Percentiles rank a stretch among this genome's conserved stretches.
phyloP scores from a whole-genome alignment of 2,888 invertebrate species.

The Monopis laevigella region DNA sequence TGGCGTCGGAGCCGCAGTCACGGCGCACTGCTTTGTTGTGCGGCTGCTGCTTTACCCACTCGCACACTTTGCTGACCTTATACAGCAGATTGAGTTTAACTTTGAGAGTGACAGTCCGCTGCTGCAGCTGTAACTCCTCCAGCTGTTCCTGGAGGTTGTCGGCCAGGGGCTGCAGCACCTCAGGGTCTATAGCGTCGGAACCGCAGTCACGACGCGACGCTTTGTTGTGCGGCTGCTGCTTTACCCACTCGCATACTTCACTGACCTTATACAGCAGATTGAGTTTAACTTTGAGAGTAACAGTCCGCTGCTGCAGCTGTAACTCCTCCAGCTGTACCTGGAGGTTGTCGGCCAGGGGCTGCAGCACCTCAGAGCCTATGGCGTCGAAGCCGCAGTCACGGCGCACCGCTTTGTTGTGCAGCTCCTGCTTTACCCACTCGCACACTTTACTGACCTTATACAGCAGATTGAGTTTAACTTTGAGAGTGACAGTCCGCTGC shows the following conservation, averaged over 20 bases:
- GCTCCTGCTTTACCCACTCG: constrained; percentile 78
- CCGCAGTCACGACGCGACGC: constrained; percentile 75
- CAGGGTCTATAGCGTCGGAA: constrained; percentile 75
- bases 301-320: constrained; percentile 44
- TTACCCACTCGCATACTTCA: constrained; percentile 74
- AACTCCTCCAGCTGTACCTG: constrained; percentile 38
- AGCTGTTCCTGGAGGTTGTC: constrained; percentile 42
- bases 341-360: constrained; percentile 36
- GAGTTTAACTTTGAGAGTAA: constrained; percentile 82
- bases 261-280: constrained; percentile 79
- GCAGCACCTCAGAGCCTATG: constrained; percentile 73
- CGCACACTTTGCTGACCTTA: constrained; percentile 70
- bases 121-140: constrained; percentile 22
- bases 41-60: constrained; percentile 79
- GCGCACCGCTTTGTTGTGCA: constrained; percentile 68
- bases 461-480: constrained; percentile 82
- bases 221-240: constrained; percentile 70
- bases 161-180: constrained; percentile 54
- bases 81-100: constrained; percentile 83
- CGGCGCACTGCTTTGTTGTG: constrained; percentile 69
- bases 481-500: constrained; percentile 70
- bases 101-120: constrained; percentile 72
- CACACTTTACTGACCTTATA: constrained; percentile 70
- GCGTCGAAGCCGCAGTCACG: constrained; percentile 76
- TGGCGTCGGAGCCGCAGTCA: constrained; percentile 73